Base-by-base conservation (phyloP, 1,140 invertebrate genomes). In the Caenorhabditis remanei region DNA sequence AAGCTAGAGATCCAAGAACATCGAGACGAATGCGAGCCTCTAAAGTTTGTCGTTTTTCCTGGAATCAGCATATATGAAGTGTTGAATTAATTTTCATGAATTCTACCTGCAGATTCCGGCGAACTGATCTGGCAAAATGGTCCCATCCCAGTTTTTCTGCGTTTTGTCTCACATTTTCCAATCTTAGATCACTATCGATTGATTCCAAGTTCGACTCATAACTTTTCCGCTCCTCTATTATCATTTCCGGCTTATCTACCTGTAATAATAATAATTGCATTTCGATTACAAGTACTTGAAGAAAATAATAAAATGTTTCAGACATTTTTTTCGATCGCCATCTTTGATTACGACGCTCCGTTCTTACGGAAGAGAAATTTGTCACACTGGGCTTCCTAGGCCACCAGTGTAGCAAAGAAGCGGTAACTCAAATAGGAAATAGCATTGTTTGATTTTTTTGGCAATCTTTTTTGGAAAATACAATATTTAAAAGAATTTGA, bases 141-240 rank as follows among this genome's bases (percentile, higher is more conserved):
- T 79, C 71, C 71, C 71, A 79, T 50, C 71, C 71, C 5, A 79
- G n/a, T n/a, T 79, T 79, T 53, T 79, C 71, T 13, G 71, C 71
- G 9, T 16, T 50, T 24, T 50, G 46, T 8, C 46, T 46, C 21
- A 79, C 46, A 50, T 53, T 79, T 79, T 79, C 71, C 71, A 79
- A 46, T 50, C 71, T 13, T 40, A 79, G 24, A 50, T 79, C 71
- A 21, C n/a, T 48, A 79, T 79, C 71, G 71, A 79, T 79, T 14
- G 71, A n/a, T 24, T 79, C 71, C 43, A 79, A 21, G 40, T 79
- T 79, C 19, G 53, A 50, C n/a, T 79, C 71, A 50, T 79, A 7
- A 50, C 21, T 79, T 50, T 50, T 79, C 11, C 71, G 32, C 46
- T 79, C 71, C 19, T 79, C 71, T 16, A 79, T 50, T 50, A 79